These are phyloP conservation scores for Phocoena phocoena DNA, from an alignment of 2,113 vertebrate species.

Conservation along the genomic window DNA sequence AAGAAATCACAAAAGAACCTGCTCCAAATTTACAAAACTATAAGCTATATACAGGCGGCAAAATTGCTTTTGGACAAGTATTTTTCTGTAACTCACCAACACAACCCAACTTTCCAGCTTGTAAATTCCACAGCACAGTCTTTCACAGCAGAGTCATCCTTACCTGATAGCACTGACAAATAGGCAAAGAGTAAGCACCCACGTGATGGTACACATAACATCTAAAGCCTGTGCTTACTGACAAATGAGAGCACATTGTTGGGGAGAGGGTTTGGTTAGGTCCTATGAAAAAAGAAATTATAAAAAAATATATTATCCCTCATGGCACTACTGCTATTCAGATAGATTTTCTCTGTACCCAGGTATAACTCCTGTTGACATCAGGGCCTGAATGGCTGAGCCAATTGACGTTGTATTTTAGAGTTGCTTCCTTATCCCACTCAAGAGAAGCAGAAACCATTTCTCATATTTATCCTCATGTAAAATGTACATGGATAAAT, in stretches of 20 bases:
- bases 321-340: background rate
- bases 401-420: conserved; percentile 69
- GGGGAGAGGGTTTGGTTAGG: background rate
- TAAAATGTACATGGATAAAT: conserved; percentile 82
- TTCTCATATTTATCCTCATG: conserved; percentile 81
- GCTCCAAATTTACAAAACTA: background rate
- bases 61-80: background rate
- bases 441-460: conserved; percentile 78
- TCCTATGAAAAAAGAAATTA: background rate
- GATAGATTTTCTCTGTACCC: background rate
- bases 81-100: background rate
- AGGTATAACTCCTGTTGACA: background rate
- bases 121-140: background rate
- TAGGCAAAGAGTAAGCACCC: background rate
- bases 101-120: background rate
- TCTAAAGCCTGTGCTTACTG: background rate
- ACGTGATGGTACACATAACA: background rate
- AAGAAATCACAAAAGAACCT: background rate
- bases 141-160: background rate
- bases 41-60: background rate
- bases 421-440: conserved; percentile 70
- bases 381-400: conserved; percentile 14
- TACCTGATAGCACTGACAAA: background rate
- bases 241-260: background rate
- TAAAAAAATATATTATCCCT: background rate